A percentile compares a stretch with the other conserved stretches of the same genome.
phyloP scores from a whole-genome alignment of 1,140 invertebrate species.

The Rhopalosiphum padi region DNA sequence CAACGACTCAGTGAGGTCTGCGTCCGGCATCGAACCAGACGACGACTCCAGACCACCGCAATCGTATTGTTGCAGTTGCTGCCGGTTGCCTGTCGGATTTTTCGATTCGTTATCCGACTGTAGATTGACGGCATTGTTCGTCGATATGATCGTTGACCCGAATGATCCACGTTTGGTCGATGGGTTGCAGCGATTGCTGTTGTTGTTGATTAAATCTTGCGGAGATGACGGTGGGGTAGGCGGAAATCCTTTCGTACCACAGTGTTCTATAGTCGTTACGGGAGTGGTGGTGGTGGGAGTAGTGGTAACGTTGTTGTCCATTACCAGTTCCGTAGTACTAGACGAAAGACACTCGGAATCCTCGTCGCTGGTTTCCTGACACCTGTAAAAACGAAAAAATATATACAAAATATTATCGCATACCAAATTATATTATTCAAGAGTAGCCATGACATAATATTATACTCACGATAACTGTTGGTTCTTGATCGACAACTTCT shows the following conservation, averaged over 20 bases:
- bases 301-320: slow-evolving; percentile 20
- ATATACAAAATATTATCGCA: background rate
- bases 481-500: slow-evolving; percentile 62
- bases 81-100: background rate
- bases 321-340: slow-evolving; percentile 34
- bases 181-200: background rate
- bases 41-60: background rate
- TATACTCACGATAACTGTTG: slow-evolving; percentile 34
- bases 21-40: background rate
- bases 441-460: background rate
- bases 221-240: background rate
- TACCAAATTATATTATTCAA: background rate
- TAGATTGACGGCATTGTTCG: background rate
- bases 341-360: slow-evolving; percentile 34
- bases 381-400: background rate
- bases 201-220: slow-evolving; percentile 46
- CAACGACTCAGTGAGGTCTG: slow-evolving; percentile 20
- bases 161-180: slow-evolving; percentile 9
- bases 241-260: slow-evolving; percentile 16
- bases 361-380: slow-evolving; percentile 45
- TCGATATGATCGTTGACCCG: slow-evolving; percentile 32
- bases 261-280: background rate
- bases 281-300: background rate
- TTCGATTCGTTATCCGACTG: slow-evolving; percentile 33
- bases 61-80: background rate